phyloP scores from a whole-genome alignment of 2,797 vertebrate species.

The Ptychobarbus kaznakovi region DNA sequence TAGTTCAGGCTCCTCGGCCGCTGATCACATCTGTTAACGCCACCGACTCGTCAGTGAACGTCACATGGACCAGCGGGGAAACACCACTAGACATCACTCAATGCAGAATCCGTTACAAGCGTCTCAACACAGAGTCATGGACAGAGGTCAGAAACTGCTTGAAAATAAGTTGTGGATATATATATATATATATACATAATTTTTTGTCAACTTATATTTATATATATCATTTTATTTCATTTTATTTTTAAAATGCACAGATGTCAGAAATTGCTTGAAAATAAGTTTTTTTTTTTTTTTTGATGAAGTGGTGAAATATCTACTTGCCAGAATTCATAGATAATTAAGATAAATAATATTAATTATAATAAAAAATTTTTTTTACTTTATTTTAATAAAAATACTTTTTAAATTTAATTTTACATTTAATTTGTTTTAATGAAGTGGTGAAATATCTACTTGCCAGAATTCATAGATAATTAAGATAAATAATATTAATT shows the following conservation, averaged over 20 bases:
- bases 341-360: neutral
- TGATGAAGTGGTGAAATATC: too few relatives aligned
- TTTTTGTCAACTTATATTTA: too few relatives aligned
- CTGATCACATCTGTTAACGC: conserved; percentile 33
- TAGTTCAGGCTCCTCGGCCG: conserved; percentile 56
- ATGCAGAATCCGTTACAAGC: conserved; percentile 53
- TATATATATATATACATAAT: too few relatives aligned
- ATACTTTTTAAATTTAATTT: neutral
- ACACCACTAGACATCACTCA: too few relatives aligned
- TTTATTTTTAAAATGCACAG: conserved; percentile 23
- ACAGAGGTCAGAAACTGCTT: conserved; percentile 41
- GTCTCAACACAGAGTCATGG: conserved; percentile 38
- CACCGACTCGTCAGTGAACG: conserved; percentile 36
- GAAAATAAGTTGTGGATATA: neutral
- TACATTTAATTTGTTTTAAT: too few relatives aligned
- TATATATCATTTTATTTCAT: too few relatives aligned
- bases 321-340: too few relatives aligned
- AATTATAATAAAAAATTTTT: too few relatives aligned
- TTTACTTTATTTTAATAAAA: too few relatives aligned
- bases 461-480: neutral
- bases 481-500: too few relatives aligned
- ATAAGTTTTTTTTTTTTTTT: too few relatives aligned
- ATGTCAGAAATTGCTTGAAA: conserved; percentile 39
- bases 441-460: too few relatives aligned
- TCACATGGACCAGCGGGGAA: conserved; percentile 41